A percentile compares a stretch with the other conserved stretches of the same genome.
These are phyloP conservation scores for Nannospalax galili DNA, from an alignment of 2,113 vertebrate species.

Conservation along the genomic window DNA sequence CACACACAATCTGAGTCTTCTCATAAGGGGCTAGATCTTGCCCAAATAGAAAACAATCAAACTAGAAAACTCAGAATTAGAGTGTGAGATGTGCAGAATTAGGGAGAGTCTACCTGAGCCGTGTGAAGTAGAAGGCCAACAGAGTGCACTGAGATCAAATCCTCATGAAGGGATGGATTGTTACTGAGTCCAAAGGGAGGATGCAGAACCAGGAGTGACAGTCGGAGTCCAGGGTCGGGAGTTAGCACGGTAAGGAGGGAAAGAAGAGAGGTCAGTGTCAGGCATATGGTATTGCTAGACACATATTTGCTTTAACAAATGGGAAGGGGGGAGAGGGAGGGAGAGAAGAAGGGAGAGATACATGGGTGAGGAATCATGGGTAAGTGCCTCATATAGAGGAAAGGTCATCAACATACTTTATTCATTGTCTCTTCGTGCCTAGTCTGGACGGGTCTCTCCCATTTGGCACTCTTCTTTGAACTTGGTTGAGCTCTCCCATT, in stretches of 20 bases:
- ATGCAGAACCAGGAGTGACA: neutral
- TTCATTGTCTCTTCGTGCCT: accelerated
- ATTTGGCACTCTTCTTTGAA: neutral
- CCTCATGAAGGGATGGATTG: accelerated
- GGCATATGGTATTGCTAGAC: accelerated
- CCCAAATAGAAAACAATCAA: neutral
- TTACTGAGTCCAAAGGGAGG: neutral
- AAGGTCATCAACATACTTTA: neutral
- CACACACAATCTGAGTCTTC: neutral
- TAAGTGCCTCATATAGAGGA: accelerated
- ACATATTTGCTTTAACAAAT: accelerated
- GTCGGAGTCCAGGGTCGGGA: neutral
- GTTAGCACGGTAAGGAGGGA: neutral
- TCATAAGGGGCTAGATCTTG: accelerated
- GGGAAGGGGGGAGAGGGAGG: accelerated
- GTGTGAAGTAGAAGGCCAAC: neutral
- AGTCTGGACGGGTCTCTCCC: neutral
- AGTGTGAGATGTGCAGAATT: neutral
- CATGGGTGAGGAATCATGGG: too few relatives aligned
- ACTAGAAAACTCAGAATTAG: neutral
- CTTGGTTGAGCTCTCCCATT: neutral
- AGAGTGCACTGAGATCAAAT: neutral
- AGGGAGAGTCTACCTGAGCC: neutral
- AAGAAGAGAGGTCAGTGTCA: accelerated
- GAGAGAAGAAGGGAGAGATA: neutral